Base-by-base conservation (phyloP, 2,113 vertebrate species). In the Crypturellus undulatus region DNA sequence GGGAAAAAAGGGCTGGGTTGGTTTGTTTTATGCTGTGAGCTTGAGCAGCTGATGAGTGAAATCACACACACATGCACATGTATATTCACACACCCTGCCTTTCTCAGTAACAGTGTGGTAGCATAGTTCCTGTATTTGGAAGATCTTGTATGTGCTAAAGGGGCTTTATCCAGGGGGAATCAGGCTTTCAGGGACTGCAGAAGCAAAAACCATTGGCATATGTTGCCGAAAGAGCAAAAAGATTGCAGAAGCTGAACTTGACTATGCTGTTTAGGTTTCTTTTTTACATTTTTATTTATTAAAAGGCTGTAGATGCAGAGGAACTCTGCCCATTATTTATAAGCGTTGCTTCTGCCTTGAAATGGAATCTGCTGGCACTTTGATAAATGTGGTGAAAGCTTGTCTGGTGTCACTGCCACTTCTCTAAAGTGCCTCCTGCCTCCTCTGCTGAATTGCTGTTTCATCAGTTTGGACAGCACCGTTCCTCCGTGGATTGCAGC, bases 341-440 rank as follows among this genome's bases (percentile, higher is more conserved):
- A 95, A 91, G 87, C 73, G 82, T 90, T 4, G 1, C 47, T 95
- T 42, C 82, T 0, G 17, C 90, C 89, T 92, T 91, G 92, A 96
- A 85, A 94, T 90, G 87, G 87, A 85, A 92, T 92, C 81, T 92
- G 79, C 87, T 88, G 84, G 76, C 90, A 91, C 95, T 97, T 94
- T 90, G 96, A 96, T 91, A 95, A 96, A 96, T 97, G 96, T 87
- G 84, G 89, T 93, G 93, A 93, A 94, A 96, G 92, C 90, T 91
- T 87, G 72, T 81, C 75, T 94, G 79, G 90, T 95, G 93, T 94
- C 90, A 70, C 63, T 91, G 79, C 87, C 65, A 85, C 90, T 92
- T 93, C 75, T 94, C 84, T 83, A 84, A 95, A 97, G 86, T 92
- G 72, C 88, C 90, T 96, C 38, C 92, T 92, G 72, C 14, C 56